Evolutionary conservation across 2,888 invertebrate species (phyloP).

Genomic region (Molanna angustata): DNA sequence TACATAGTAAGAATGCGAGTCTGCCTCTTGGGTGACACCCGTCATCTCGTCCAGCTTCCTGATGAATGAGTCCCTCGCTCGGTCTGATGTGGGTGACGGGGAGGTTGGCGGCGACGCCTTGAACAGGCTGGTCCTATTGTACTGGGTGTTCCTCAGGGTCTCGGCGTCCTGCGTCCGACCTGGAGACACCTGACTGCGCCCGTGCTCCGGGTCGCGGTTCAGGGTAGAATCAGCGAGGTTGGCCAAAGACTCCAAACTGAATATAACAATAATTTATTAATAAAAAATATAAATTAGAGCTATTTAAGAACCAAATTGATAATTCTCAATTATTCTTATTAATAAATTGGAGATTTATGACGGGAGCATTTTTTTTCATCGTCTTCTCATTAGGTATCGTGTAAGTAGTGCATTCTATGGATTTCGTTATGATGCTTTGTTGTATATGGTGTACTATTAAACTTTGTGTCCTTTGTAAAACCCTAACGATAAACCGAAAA

Average conservation of each 20-base stretch:
- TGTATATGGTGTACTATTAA: too few species aligned
- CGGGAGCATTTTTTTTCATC: too few species aligned
- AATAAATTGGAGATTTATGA: too few species aligned
- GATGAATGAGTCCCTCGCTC: constrained; percentile 48
- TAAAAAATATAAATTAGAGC: too few species aligned
- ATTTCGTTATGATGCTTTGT: too few species aligned
- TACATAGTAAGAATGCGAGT: constrained; percentile 23
- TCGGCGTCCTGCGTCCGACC: constrained; percentile 53
- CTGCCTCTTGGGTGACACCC: constrained; percentile 35
- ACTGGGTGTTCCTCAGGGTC: constrained; percentile 60
- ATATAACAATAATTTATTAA: constrained; percentile 19
- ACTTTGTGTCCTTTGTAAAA: too few species aligned
- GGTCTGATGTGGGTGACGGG: too few species aligned
- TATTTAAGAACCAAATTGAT: too few species aligned
- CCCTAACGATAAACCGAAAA: too few species aligned
- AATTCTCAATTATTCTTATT: too few species aligned
- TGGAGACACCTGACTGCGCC: constrained; percentile 40
- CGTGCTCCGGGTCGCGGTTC: constrained; percentile 48
- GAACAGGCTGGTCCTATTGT: constrained; percentile 60
- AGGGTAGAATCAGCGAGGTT: constrained; percentile 64
- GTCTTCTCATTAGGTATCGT: too few species aligned
- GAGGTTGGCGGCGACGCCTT: constrained; percentile 43
- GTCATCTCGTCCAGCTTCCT: constrained; percentile 48
- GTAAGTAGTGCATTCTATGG: too few species aligned
- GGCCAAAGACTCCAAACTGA: constrained; percentile 67